These are phyloP conservation scores for Zenarchopterus dispar DNA, from an alignment of 2,797 vertebrate species.

Conservation along the genomic window DNA sequence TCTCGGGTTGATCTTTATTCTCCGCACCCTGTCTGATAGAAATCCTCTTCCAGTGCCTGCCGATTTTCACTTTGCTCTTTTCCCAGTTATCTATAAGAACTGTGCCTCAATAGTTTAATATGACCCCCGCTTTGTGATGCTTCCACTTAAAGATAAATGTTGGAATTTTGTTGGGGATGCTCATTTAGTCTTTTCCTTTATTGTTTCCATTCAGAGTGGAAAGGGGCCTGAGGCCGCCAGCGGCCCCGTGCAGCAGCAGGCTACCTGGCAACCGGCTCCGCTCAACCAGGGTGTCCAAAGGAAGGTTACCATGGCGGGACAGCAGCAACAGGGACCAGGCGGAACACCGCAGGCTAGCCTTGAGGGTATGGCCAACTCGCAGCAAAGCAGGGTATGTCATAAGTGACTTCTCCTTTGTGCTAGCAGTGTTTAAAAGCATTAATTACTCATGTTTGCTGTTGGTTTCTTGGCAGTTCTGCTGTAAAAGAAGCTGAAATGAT, in stretches of 20 bases:
- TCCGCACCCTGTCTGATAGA: slow-evolving; percentile 49
- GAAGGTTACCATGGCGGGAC: slow-evolving; percentile 88
- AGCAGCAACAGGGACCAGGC: slow-evolving; percentile 78
- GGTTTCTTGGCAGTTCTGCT: slow-evolving; percentile 24
- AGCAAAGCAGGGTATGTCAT: slow-evolving; percentile 80
- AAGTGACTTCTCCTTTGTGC: slow-evolving; percentile 10
- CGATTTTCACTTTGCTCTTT: slow-evolving; percentile 42
- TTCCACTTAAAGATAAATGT: slow-evolving; percentile 20
- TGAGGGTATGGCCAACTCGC: slow-evolving; percentile 82
- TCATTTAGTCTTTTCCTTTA: slow-evolving; percentile 21
- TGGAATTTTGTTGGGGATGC: background rate
- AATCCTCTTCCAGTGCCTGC: slow-evolving; percentile 42
- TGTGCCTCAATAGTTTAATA: slow-evolving; percentile 11
- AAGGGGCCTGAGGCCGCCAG: slow-evolving; percentile 80
- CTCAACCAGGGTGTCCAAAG: slow-evolving; percentile 83
- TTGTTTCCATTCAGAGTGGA: slow-evolving; percentile 80
- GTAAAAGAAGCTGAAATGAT: slow-evolving; percentile 42
- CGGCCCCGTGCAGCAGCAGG: slow-evolving; percentile 74
- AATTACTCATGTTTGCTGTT: slow-evolving; percentile 31
- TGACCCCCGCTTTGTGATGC: slow-evolving; percentile 7
- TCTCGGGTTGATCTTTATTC: slow-evolving; percentile 73
- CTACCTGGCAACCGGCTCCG: slow-evolving; percentile 51
- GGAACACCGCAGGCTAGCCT: slow-evolving; percentile 70
- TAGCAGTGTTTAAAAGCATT: slow-evolving; percentile 24
- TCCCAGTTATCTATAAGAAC: slow-evolving; percentile 11